phyloP scores from a whole-genome alignment of 2,888 invertebrate species.

The Dorcus parallelipipedus region DNA sequence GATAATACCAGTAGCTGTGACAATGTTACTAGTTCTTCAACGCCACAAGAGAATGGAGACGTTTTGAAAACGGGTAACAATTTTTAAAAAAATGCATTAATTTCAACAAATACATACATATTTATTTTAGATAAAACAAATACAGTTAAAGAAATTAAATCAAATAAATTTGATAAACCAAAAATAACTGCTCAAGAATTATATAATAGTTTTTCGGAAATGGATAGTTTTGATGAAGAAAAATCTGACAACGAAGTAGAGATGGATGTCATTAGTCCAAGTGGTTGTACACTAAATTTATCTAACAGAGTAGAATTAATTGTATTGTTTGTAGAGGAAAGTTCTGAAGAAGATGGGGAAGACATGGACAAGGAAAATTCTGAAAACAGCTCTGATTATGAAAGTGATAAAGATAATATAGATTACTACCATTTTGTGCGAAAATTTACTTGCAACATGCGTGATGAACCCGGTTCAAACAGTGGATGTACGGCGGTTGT shows the following conservation, averaged over 20 bases:
- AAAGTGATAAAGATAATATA: slow-evolving; percentile 53
- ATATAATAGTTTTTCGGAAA: slow-evolving; percentile 55
- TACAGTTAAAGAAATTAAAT: slow-evolving; percentile 34
- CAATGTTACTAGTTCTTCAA: slow-evolving; percentile 29
- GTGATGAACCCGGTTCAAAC: slow-evolving; percentile 62
- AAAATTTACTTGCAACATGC: slow-evolving; percentile 37
- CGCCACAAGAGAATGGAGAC: slow-evolving; percentile 53
- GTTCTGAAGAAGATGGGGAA: slow-evolving; percentile 53
- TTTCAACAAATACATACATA: background rate
- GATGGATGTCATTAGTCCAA: slow-evolving; percentile 59
- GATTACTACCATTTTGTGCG: slow-evolving; percentile 41
- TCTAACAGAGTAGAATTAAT: too few species aligned
- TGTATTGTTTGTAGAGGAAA: slow-evolving; percentile 38
- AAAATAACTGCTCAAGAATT: slow-evolving; percentile 41
- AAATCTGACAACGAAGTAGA: slow-evolving; percentile 65
- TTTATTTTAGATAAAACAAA: slow-evolving; percentile 41
- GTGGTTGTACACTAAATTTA: slow-evolving; percentile 28
- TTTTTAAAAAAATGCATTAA: slow-evolving; percentile 18
- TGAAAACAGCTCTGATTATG: slow-evolving; percentile 34
- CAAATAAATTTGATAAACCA: slow-evolving; percentile 31
- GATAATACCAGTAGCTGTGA: slow-evolving; percentile 19
- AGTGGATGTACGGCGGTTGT: slow-evolving; percentile 99
- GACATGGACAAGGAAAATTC: slow-evolving; percentile 48
- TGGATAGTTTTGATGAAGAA: slow-evolving; percentile 49
- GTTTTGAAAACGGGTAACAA: slow-evolving; percentile 44